These are phyloP conservation scores for Zaprionus lachaisei DNA, from an alignment of 1,140 invertebrate genomes.

Conservation along the genomic window DNA sequence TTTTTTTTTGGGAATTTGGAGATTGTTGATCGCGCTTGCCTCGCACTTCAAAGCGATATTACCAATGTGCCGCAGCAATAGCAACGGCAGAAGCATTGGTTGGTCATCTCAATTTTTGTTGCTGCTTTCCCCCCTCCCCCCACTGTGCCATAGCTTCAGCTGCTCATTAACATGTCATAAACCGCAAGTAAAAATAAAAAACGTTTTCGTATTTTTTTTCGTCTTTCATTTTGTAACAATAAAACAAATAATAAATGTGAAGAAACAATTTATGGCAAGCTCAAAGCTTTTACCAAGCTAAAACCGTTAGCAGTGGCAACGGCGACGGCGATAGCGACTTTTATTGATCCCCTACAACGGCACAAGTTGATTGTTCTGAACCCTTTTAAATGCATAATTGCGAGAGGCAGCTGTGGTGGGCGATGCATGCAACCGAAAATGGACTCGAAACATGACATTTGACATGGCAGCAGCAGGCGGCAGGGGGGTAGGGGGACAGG, in stretches of 20 bases:
- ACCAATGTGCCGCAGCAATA: constrained; percentile 33
- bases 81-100: not conserved
- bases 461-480: constrained; percentile 46
- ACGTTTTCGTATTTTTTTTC: constrained; percentile 17
- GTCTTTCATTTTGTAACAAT: constrained; percentile 12
- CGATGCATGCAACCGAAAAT: constrained; percentile 40
- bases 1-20: constrained; percentile 2
- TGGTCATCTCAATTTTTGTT: constrained; percentile 28
- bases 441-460: constrained; percentile 62
- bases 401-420: constrained; percentile 26
- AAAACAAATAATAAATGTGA: constrained; percentile 27
- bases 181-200: constrained; percentile 66
- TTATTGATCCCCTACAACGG: constrained; percentile 12
- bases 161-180: constrained; percentile 83
- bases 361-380: constrained; percentile 52
- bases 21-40: constrained; percentile 46
- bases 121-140: not conserved
- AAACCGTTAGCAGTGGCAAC: constrained; percentile 24
- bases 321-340: constrained; percentile 3
- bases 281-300: constrained; percentile 29
- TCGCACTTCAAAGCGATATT: constrained; percentile 45
- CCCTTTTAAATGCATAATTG: constrained; percentile 48
- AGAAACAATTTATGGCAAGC: constrained; percentile 43
- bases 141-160: constrained; percentile 13
- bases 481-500: not conserved